Evolutionary conservation across 2,797 vertebrate genomes (phyloP), one percentile per base, ranked within the genome.

Genomic region (Gymnothorax javanicus): DNA sequence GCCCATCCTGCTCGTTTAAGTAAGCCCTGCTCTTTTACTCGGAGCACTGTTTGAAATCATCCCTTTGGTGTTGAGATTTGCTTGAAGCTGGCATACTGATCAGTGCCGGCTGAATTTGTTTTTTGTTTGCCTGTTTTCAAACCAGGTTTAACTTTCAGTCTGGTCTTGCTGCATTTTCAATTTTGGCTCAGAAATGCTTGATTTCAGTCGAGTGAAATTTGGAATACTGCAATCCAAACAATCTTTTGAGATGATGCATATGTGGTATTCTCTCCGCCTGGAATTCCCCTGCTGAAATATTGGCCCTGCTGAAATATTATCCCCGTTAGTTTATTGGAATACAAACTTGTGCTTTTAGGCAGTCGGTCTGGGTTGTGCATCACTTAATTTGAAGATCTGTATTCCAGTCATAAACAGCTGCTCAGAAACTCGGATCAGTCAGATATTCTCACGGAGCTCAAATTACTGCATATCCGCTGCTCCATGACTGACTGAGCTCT

Each of bases 11-110:
- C 88, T 50, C 0, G 88, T 75, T 58, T 23, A 50, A 81, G 2
- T 54, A 6, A 52, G 13, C 11, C 52, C 54, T 27, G 23, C 56
- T n/a, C 33, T n/a, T 4, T 33, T n/a, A 15, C 50, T n/a, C 82
- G 87, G 79, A 75, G n/a, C 62, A 89, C 73, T 82, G 25, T 58
- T 84, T 82, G 87, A 84, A 88, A 82, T 86, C 77, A 69, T 83
- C 82, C 84, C 83, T 67, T 89, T 84, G 88, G 5, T 25, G 84
- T 90, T 90, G 88, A 86, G 88, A 90, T 81, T 86, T 82, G 81
- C 87, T 84, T 81, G 86, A 84, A 87, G 86, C 85, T 88, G 88
- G 88, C 88, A 84, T 89, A 90, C 88, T 77, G 87, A 91, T 89
- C n/a, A 67, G 25, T 8, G 20, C 7, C 17, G n/a, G 33, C 71